Percentiles rank a stretch among this genome's conserved stretches.
Conservation (phyloP, 2,113 vertebrate genomes). For the Plectropomus leopardus region DNA sequence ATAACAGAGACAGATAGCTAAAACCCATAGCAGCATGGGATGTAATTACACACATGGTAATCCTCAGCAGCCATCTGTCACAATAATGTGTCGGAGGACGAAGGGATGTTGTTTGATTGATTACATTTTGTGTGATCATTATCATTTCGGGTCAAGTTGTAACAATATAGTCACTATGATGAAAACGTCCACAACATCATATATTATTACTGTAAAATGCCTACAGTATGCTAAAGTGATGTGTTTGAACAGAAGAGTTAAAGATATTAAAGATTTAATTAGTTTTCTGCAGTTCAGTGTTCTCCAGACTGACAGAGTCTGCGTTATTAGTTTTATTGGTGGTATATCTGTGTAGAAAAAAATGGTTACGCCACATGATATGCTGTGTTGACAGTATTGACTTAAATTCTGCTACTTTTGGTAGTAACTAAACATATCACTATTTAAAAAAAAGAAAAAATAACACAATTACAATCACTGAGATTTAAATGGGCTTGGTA, state of each 20-base stretch:
- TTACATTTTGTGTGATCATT: neutral
- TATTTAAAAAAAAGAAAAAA: too few relatives aligned
- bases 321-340: neutral
- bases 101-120: neutral
- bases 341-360: too few relatives aligned
- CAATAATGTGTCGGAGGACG: conserved; percentile 27
- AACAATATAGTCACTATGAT: neutral
- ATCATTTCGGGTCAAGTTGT: neutral
- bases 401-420: too few relatives aligned
- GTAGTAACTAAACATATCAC: too few relatives aligned
- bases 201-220: neutral
- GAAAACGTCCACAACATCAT: neutral
- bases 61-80: conserved; percentile 54
- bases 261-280: neutral
- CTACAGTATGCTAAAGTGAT: too few relatives aligned
- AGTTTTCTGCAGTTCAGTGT: neutral
- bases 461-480: too few relatives aligned
- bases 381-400: too few relatives aligned
- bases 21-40: conserved; percentile 23
- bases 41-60: conserved; percentile 48
- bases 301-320: neutral
- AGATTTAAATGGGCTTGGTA: too few relatives aligned
- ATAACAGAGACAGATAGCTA: neutral
- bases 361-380: too few relatives aligned
- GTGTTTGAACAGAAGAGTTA: neutral